These are phyloP conservation scores for Furcifer pardalis DNA, from an alignment of 2,797 vertebrate genomes.

Conservation along the genomic window DNA sequence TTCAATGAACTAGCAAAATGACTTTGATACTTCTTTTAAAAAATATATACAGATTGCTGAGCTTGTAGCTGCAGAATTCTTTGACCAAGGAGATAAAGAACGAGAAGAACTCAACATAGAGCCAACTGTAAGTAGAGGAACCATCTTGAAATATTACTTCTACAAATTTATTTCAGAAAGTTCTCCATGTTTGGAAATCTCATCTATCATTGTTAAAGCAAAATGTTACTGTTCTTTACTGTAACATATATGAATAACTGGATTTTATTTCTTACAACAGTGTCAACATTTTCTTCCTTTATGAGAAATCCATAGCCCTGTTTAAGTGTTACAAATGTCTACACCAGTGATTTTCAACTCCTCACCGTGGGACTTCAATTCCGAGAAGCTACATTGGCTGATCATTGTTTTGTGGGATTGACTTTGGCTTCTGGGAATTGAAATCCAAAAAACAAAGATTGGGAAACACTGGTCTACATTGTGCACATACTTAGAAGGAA, in stretches of 20 bases:
- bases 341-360: no score
- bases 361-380: no score
- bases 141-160: neutral
- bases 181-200: neutral
- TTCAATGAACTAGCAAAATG: no score
- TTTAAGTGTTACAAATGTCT: no score
- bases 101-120: slow-evolving; percentile 93
- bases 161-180: slow-evolving; percentile 12
- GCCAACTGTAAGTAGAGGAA: slow-evolving; percentile 85
- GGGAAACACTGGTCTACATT: no score
- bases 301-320: neutral
- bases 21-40: slow-evolving; percentile 25
- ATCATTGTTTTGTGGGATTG: no score
- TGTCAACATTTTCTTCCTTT: neutral
- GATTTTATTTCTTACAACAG: neutral
- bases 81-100: slow-evolving; percentile 97
- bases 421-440: no score
- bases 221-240: neutral
- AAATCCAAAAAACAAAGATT: no score
- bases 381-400: no score
- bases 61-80: slow-evolving; percentile 96
- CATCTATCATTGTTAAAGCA: neutral
- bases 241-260: neutral
- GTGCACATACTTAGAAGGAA: no score
- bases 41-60: slow-evolving; percentile 87